Evolutionary conservation across 2,113 vertebrate genomes (phyloP).

Genomic region (Glaucomys volans): DNA sequence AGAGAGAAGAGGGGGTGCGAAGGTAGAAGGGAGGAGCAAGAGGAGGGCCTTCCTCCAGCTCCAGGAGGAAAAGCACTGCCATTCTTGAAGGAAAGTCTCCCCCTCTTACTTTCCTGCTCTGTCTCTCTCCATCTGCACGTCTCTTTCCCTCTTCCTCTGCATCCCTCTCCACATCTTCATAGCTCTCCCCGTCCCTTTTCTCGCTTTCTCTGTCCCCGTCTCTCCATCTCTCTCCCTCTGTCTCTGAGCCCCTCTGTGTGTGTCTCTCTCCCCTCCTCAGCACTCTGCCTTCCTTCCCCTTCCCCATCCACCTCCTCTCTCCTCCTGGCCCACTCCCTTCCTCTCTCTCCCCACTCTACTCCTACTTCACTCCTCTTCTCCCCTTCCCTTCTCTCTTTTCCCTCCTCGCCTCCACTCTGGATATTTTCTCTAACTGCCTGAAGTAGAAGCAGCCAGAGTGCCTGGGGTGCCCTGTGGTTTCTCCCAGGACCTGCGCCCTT

Average conservation of each 20-base stretch:
- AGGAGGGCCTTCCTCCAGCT: background rate
- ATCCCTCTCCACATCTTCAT: background rate
- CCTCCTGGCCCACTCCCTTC: too few species aligned
- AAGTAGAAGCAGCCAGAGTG: background rate
- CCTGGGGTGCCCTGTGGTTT: slow-evolving; percentile 8
- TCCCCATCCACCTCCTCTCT: too few species aligned
- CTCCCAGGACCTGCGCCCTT: background rate
- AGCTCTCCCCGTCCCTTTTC: too few species aligned
- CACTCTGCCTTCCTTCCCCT: too few species aligned
- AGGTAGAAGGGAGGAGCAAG: background rate
- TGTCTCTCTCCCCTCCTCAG: background rate
- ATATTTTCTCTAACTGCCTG: slow-evolving; percentile 31
- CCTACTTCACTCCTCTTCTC: background rate
- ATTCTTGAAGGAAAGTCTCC: background rate
- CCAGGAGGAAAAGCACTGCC: background rate
- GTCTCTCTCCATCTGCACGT: background rate
- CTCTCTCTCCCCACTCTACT: background rate
- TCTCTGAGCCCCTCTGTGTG: background rate
- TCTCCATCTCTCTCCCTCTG: background rate
- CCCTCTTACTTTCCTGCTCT: background rate
- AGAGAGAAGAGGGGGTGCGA: background rate
- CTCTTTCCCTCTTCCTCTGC: background rate
- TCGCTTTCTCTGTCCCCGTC: background rate
- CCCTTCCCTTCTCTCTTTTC: too few species aligned
- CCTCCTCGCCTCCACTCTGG: background rate